Base-by-base conservation (phyloP, 1,140 invertebrate species). In the Drosophila melanica region DNA sequence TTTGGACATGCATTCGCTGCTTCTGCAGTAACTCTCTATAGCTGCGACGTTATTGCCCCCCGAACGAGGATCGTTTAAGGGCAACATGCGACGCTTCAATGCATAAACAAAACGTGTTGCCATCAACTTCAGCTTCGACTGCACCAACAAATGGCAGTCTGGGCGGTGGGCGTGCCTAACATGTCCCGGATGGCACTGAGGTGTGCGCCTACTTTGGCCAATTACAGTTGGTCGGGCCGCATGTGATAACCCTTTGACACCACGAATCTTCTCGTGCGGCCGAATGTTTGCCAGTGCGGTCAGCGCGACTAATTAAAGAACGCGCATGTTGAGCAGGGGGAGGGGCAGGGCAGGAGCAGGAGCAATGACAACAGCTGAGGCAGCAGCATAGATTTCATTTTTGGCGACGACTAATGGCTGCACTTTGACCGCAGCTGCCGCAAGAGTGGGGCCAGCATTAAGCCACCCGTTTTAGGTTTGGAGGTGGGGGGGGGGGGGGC, bases 371-470 rank as follows among this genome's bases (percentile, higher is more conserved):
- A 8, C 3, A 3, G 51, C 20, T 27, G 42, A 16, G 64, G 37
- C 45, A 60, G 27, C 44, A 51, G 73, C 73, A 75, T 81, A 86
- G 81, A 86, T 85, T 81, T 85, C 78, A 81, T 86, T 86, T 85
- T 81, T 85, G 81, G 81, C 67, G 71, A 67, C 66, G 68, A 76
- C 82, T 87, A 87, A 86, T 87, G 82, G 79, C 47, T 68, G 79
- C 75, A 53, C 75, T 81, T 72, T 81, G 75, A 79, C 79, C 79
- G 57, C 82, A 79, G 59, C 66, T 77, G 81, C 67, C 65, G 45
- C 74, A 77, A n/a, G 35, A 63, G 51, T 58, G 58, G 62, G 39
- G 45, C 23, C 75, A 54, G 55, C 33, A 76, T 72, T 71, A 65
- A 60, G 6, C 30, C 30, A 1, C 30, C 20, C 4, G 4, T 23